Base-by-base conservation (phyloP, 2,888 invertebrate species). In the Mechanitis mazaeus region DNA sequence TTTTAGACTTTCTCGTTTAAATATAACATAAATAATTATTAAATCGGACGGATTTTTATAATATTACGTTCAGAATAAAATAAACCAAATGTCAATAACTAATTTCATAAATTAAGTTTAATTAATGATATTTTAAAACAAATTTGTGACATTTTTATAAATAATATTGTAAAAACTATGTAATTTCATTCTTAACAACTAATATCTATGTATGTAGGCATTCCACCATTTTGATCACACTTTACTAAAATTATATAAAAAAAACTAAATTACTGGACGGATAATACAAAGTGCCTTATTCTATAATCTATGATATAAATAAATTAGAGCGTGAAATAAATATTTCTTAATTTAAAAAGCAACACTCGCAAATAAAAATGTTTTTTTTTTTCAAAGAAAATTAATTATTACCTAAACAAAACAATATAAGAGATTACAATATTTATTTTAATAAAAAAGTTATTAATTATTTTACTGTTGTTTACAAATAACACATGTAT, bases 241-340 rank as follows among this genome's bases (percentile, higher is more conserved):
- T 50, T 50, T 50, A 42, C 9, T 42, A 31, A 31, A 28, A 20
- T 31, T n/a, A 50, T 31, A 31, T 31, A 31, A 50, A 6, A 31
- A 50, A 31, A 31, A 50, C 31, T 50, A n/a, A 31, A 9, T 50
- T 50, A 31, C 50, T 50, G 50, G 50, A 50, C 50, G 50, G 50
- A 50, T 50, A 50, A 28, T 31, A 50, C 31, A 31, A 42, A 42
- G 11, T 42, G 7, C 42, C 42, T 42, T 42, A 42, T 42, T 42
- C 42, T 42, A 42, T 50, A 9, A 6, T 2, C 31, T 31, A 50
- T 31, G 11, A 2, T 50, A 31, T 31, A 31, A 50, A 50, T 50
- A 50, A 50, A 50, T 50, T 50, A 31, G 20, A 50, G 28, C 7
- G 50, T 31, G 28, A 31, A 50, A 31, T 50, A 50, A 50, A 50